Percentiles rank a stretch among this genome's conserved stretches.
These are phyloP conservation scores for Thysanoteuthis rhombus DNA, from an alignment of 2,888 invertebrate genomes.

Conservation along the genomic window DNA sequence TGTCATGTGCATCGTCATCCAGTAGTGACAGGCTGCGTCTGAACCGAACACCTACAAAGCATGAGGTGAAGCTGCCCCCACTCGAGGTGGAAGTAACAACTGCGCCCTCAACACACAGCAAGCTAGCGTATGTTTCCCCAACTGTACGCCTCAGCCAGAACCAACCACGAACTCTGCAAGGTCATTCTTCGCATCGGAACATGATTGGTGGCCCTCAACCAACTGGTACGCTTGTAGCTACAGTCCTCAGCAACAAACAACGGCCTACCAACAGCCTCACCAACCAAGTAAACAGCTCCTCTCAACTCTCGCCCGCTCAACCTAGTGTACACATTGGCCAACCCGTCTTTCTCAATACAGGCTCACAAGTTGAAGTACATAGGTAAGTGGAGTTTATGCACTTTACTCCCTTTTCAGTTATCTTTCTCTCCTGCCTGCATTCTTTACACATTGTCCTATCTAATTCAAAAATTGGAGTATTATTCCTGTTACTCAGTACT, in stretches of 20 bases:
- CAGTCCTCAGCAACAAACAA: conserved; percentile 37
- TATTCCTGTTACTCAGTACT: neutral
- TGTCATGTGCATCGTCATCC: conserved; percentile 30
- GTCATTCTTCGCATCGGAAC: conserved; percentile 45
- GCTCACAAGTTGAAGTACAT: conserved; percentile 56
- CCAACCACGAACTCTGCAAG: conserved; percentile 32
- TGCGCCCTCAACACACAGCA: conserved; percentile 52
- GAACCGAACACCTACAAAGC: conserved; percentile 45
- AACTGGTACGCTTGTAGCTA: conserved; percentile 25
- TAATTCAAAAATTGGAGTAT: neutral
- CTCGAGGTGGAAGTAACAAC: conserved; percentile 55
- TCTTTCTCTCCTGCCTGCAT: neutral
- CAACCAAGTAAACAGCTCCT: conserved; percentile 44
- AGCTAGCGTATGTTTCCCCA: conserved; percentile 60
- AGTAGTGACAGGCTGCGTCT: conserved; percentile 29
- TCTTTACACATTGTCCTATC: neutral
- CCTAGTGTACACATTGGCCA: conserved; percentile 54
- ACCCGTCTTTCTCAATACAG: conserved; percentile 57
- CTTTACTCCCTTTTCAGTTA: neutral
- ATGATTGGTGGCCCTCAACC: conserved; percentile 37
- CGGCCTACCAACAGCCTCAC: conserved; percentile 45
- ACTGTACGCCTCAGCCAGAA: conserved; percentile 53
- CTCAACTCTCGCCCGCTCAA: conserved; percentile 59
- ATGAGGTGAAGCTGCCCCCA: conserved; percentile 49
- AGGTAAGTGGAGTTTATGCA: conserved; percentile 44